Conservation (phyloP, 2,888 invertebrate species). For the Mythimna vitellina region DNA sequence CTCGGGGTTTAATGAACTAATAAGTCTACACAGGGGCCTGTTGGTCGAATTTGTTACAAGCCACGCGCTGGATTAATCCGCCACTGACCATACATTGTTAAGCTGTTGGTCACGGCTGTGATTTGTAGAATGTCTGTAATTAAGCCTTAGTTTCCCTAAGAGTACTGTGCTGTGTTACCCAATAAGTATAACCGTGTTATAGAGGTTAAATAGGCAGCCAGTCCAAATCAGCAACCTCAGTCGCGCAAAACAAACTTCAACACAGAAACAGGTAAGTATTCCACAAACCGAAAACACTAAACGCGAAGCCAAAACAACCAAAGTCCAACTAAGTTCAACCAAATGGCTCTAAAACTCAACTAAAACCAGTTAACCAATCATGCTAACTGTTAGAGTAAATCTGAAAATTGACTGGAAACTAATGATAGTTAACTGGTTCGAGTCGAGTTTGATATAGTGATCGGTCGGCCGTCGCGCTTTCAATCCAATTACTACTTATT, state of each 20-base stretch:
- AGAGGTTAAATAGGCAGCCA: too few species aligned
- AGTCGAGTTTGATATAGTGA: conserved; percentile 33
- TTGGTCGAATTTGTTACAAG: too few species aligned
- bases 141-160: background rate
- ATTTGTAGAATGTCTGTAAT: background rate
- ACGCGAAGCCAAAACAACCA: conserved; percentile 38
- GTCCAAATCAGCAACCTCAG: background rate
- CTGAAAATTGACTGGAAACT: conserved; percentile 58
- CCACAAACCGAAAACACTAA: conserved; percentile 23
- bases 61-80: too few species aligned
- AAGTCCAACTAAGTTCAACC: conserved; percentile 50
- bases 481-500: conserved; percentile 66
- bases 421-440: conserved; percentile 42
- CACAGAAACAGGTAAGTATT: conserved; percentile 1
- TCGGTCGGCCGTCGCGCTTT: conserved; percentile 41
- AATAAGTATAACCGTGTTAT: background rate
- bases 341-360: conserved; percentile 50
- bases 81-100: too few species aligned
- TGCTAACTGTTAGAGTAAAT: conserved; percentile 49
- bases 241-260: conserved; percentile 2
- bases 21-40: too few species aligned
- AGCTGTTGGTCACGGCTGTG: too few species aligned
- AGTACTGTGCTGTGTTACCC: background rate
- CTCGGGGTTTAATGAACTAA: too few species aligned
- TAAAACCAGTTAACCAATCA: conserved; percentile 52